Base-by-base conservation (phyloP, 2,888 invertebrate species). In the Hyppa rectilinea region DNA sequence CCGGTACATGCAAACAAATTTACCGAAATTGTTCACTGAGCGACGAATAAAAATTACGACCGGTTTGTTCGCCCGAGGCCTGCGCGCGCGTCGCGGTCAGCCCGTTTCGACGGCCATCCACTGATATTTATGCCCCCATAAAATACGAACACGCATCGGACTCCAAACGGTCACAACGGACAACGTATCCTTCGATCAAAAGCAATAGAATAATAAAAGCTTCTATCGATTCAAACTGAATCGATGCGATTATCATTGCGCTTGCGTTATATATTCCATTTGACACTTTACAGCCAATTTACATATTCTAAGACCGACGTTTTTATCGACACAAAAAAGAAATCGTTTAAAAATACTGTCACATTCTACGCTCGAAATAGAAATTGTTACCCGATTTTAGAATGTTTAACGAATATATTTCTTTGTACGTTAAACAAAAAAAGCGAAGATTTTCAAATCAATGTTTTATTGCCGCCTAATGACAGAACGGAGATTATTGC, bases 1-100 rank as follows among this genome's bases (percentile, higher is more conserved):
- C 87, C 83, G 87, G 87, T 89, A 92, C 93, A 92, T 92, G 92
- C 93, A 94, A 94, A 95, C 95, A 94, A 94, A 94, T 95, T 95
- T 93, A 93, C 92, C 93, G 86, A 94, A 94, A 94, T 94, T 90
- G 92, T 93, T 93, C 91, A 83, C 90, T 90, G 85, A 88, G 86
- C 90, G 90, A 88, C 89, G 89, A 90, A 91, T 91, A 91, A 90
- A 93, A 93, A 94, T 93, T 91, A 93, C 89, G 92, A 92, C 91
- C 91, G 92, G 92, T 91, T 91, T 89, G 87, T 82, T 47, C 56
- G 90, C 89, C 87, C 80, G 89, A 87, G 90, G 90, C 87, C 85
- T 86, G 89, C 86, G 86, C 87, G 80, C 63, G 85, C 80, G 78
- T 62, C 74, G 74, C 58, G 72, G 14, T 53, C 78, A 78, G 67